Evolutionary conservation across 2,113 vertebrate genomes (phyloP).

Genomic region (Callospermophilus lateralis): DNA sequence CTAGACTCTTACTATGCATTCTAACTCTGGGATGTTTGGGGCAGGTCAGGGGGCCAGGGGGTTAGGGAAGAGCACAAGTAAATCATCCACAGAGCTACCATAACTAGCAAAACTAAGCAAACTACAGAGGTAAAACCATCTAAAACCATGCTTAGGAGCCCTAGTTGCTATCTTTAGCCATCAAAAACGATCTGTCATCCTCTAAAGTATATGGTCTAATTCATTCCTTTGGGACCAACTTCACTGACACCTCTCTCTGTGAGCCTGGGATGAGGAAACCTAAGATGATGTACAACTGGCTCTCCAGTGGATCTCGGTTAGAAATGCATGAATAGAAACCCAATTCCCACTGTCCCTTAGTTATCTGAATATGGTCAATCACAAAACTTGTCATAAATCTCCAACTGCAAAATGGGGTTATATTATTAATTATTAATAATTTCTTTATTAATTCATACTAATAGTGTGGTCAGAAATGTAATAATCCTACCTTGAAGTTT

Average conservation of each 20-base stretch:
- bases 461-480: neutral
- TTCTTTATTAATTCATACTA: neutral
- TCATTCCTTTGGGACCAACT: neutral
- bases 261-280: neutral
- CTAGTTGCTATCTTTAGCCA: neutral
- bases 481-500: neutral
- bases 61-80: accelerated
- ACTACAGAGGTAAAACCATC: neutral
- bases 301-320: neutral
- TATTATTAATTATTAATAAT: neutral
- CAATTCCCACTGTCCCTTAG: neutral
- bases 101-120: neutral
- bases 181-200: neutral
- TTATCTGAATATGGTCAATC: neutral
- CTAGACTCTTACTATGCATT: neutral
- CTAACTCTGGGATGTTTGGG: neutral
- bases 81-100: neutral
- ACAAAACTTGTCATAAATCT: neutral
- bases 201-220: neutral
- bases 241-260: neutral
- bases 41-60: neutral
- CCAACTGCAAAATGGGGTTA: neutral
- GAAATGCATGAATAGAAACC: neutral
- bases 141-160: neutral
- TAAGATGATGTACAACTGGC: neutral